phyloP scores from a whole-genome alignment of 2,797 vertebrate genomes.

The Leuciscus waleckii region DNA sequence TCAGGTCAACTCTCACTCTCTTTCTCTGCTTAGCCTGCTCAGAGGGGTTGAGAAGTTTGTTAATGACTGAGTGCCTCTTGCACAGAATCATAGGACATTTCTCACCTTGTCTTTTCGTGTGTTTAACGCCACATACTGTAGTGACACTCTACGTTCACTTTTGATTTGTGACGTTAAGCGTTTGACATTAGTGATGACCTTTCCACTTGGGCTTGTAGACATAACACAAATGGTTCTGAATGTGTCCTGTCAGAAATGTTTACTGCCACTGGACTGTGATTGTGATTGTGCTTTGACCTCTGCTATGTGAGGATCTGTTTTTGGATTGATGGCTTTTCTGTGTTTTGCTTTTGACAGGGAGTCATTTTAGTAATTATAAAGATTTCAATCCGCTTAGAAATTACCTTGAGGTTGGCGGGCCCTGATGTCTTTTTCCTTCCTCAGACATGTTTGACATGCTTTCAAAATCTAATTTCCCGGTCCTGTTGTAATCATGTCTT shows the following conservation, averaged over 20 bases:
- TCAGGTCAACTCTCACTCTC: background rate
- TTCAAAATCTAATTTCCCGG: constrained; percentile 32
- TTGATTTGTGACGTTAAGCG: constrained; percentile 1
- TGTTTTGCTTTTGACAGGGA: constrained; percentile 25
- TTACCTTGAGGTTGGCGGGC: background rate
- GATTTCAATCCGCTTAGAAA: constrained; percentile 15
- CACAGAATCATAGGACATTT: constrained; percentile 13
- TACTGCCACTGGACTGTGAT: constrained; percentile 22
- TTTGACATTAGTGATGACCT: constrained; percentile 26
- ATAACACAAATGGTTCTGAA: constrained; percentile 19
- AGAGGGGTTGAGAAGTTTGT: background rate
- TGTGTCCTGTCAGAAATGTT: constrained; percentile 29
- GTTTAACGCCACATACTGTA: background rate
- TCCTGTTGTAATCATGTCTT: constrained; percentile 30
- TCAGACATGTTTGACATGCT: constrained; percentile 13
- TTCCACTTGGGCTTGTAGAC: constrained; percentile 6
- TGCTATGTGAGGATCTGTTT: constrained; percentile 14
- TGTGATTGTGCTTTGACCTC: constrained; percentile 38
- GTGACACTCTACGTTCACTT: background rate
- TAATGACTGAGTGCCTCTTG: background rate
- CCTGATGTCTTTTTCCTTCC: constrained; percentile 14
- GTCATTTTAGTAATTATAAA: constrained; percentile 21
- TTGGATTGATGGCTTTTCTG: background rate
- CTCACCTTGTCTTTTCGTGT: background rate
- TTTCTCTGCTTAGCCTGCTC: background rate